Percentiles rank a stretch among this genome's conserved stretches.
Conservation (phyloP, 2,113 vertebrate genomes). For the Sula dactylatra region DNA sequence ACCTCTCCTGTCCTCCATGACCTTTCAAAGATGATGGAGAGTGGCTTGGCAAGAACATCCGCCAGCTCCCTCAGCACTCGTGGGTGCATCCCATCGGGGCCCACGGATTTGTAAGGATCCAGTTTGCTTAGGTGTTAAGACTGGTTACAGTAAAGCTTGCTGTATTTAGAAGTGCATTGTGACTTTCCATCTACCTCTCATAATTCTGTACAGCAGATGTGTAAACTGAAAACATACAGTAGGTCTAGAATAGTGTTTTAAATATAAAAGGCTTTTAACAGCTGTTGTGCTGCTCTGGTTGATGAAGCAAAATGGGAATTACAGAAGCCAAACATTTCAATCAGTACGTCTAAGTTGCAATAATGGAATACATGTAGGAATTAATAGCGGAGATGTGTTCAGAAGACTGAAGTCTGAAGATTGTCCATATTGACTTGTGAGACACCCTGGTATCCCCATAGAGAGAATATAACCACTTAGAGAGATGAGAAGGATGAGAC, state of each 20-base stretch:
- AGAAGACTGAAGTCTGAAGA: conserved; percentile 18
- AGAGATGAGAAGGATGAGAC: neutral
- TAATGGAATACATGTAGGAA: conserved; percentile 44
- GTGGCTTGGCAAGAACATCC: too few relatives aligned
- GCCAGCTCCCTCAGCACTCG: too few relatives aligned
- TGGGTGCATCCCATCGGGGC: too few relatives aligned
- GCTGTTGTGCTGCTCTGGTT: neutral
- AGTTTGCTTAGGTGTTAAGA: too few relatives aligned
- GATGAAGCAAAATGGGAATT: conserved; percentile 6
- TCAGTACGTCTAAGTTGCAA: conserved; percentile 12
- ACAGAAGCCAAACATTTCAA: neutral
- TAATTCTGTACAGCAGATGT: neutral
- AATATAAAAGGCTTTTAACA: neutral
- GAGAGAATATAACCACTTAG: neutral
- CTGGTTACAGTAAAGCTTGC: neutral
- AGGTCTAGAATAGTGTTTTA: neutral
- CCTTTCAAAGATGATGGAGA: too few relatives aligned
- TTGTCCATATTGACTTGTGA: neutral
- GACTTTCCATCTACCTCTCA: neutral
- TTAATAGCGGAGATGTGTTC: conserved; percentile 33
- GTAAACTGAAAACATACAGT: neutral
- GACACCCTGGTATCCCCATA: neutral
- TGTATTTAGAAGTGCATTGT: neutral
- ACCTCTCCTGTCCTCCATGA: too few relatives aligned
- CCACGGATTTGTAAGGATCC: too few relatives aligned